Base-by-base conservation (phyloP, 2,888 invertebrate species). In the Hypercompe scribonia region DNA sequence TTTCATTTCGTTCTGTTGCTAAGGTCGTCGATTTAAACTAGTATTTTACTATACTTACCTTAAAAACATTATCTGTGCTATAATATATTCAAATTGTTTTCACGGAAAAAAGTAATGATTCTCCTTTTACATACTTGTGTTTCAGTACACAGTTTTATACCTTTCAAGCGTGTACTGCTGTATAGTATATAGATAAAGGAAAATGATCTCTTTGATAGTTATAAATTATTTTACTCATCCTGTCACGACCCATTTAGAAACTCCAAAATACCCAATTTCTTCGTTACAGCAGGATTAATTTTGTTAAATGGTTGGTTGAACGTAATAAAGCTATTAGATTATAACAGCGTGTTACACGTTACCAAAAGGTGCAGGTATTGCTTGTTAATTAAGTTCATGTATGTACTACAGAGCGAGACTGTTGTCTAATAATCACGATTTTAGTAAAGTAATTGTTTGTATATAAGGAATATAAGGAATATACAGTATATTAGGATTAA, bases 271-370 rank as follows among this genome's bases (percentile, higher is more conserved):
- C 72, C 39, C 28, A 72, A 73, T 78, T 71, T 73, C 69, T 73
- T 72, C n/a, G 65, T 71, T 61, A 72, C 54, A 34, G 68, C 67
- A 39, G 70, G 72, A 69, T 74, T 67, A 80, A 75, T 74, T 70
- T 61, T 66, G 66, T 74, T 34, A 74, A 75, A 78, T 70, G 61
- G 58, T 36, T 33, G 33, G 61, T 31, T 70, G 72, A 71, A 68
- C 66, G 65, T 72, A 69, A 72, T 78, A 74, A 72, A 70, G 72
- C 34, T 42, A 46, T 70, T 64, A 70, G 70, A 39, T 61, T 69
- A 63, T 46, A 61, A 68, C 28, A 31, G 70, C 33, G 28, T 42
- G 39, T 61, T 33, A 28, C 34, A 46, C 33, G 36, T 21, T 58
- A 28, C 24, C 36, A 31, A 39, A 68, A 39, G 58, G 36, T 68